Base-by-base conservation (phyloP, 2,113 vertebrate species). In the Butorides virescens region DNA sequence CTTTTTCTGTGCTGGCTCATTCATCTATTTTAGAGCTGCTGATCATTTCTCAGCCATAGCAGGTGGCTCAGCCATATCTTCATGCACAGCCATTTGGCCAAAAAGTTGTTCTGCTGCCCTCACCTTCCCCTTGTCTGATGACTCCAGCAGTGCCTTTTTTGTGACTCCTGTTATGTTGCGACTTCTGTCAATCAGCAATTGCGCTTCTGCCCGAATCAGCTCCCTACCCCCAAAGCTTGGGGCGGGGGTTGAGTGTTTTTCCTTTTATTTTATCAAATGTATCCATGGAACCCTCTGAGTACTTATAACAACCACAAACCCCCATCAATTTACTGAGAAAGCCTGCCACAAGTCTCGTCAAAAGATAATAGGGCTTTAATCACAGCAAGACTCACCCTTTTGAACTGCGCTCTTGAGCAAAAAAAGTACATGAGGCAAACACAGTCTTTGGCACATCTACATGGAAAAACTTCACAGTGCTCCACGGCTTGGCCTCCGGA, bases 371-470 rank as follows among this genome's bases (percentile, higher is more conserved):
- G 78, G 77, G 63, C 95, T 96, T 96, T 90, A 93, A 83, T 96
- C 95, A 50, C 94, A 96, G 94, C 94, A 90, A 77, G 96, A 66
- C 75, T 96, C 96, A 62, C 93, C 78, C 95, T 88, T 90, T 62
- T 96, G 90, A 96, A 93, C 92, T 70, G 39, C 0, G 10, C 90
- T 96, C 87, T 92, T 68, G 73, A 87, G 94, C 78, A 80, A 70
- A 91, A 91, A 77, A 88, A 82, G 65, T n/a, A 11, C 84, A 92
- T 9, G 74, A 94, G 88, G 90, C 93, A 96, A 95, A 93, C 70
- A 77, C 65, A 88, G 92, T 1, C 93, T 49, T 96, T 97, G 96
- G 95, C 95, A 96, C 74, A 92, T 94, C 32, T 13, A n/a, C 74
- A 93, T 86, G 96, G 95, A 96, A 96, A 95, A 96, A 92, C 88